Percentiles rank a stretch among this genome's conserved stretches.
phyloP scores from a whole-genome alignment of 2,113 vertebrate genomes.

The Tetrao urogallus region DNA sequence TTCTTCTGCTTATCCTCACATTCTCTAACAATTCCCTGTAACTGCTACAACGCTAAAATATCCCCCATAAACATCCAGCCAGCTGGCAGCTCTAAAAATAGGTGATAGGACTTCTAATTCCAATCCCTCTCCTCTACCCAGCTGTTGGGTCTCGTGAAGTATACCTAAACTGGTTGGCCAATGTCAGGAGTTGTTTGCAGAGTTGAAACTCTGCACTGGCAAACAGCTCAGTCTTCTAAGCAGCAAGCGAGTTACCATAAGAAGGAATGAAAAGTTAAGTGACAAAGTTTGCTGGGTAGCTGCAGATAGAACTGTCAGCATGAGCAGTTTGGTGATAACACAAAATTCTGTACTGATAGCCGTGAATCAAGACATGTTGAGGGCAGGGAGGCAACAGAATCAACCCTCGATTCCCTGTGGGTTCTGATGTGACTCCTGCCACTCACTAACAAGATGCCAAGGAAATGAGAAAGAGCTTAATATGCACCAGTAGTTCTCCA shows the following conservation, averaged over 20 bases:
- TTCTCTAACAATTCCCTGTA: not conserved
- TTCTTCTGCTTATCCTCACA: not conserved
- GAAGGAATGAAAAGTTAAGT: not conserved
- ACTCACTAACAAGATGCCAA: not conserved
- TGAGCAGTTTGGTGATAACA: not conserved
- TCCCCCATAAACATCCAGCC: not conserved
- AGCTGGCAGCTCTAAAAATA: not conserved
- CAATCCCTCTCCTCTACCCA: not conserved
- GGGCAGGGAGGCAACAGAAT: not conserved
- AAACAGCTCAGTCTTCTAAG: not conserved
- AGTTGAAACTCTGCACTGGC: accelerated
- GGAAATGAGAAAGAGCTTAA: not conserved
- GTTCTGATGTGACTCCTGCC: not conserved
- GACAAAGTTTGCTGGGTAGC: not conserved
- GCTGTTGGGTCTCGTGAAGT: not conserved
- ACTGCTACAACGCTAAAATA: not conserved
- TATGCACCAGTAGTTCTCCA: not conserved
- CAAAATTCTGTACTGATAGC: not conserved
- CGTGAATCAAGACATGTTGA: accelerated
- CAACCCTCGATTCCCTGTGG: not conserved
- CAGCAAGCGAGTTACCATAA: not conserved
- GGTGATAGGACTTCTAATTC: not conserved
- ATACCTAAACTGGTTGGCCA: not conserved
- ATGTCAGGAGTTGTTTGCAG: not conserved
- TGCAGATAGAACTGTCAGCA: not conserved